Base-by-base conservation (phyloP, 1,140 invertebrate genomes). In the Eulimnadia texana region DNA sequence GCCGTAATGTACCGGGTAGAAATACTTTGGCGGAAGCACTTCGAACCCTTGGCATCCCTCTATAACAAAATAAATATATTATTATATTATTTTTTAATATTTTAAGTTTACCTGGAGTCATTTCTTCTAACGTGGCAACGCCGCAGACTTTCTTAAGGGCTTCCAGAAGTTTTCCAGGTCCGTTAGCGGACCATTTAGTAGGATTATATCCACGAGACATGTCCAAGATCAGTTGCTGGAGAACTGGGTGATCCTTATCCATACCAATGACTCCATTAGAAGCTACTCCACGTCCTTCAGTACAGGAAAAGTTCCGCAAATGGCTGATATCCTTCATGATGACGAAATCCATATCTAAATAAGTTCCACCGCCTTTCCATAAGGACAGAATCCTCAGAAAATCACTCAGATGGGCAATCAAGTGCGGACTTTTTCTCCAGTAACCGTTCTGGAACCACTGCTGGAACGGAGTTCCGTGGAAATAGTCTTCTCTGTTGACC, bases 351-450 rank as follows among this genome's bases (percentile, higher is more conserved):
- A 86, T 70, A 64, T 90, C 87, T 49, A 89, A 69, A 70, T 88
- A 88, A 47, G 85, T 81, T 0, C 87, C 87, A 27, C 85, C 84
- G 61, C 79, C 87, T 68, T 86, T 87, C 77, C 82, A 87, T 0
- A 89, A 70, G 0, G 83, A 82, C 11, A 86, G 66, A 64, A 82
- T 88, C 62, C 85, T 76, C 27, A 88, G 67, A 19, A 85, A 76
- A 67, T 87, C 84, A 19, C 79, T 80, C 64, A 83, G 77, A 72
- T 86, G 77, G 65, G 80, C 78, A 61, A 77, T 64, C 50, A 61
- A 75, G 78, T 85, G 74, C 49, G n/a, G 73, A 75, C 66, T 74
- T 49, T 66, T 80, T 53, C 67, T 77, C 1, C 87, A 68, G 0
- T 72, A 66, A 0, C 77, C 78, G n/a, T 71, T 75, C 13, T 65